Base-by-base conservation (phyloP, 2,113 vertebrate genomes). In the Zootoca vivipara region DNA sequence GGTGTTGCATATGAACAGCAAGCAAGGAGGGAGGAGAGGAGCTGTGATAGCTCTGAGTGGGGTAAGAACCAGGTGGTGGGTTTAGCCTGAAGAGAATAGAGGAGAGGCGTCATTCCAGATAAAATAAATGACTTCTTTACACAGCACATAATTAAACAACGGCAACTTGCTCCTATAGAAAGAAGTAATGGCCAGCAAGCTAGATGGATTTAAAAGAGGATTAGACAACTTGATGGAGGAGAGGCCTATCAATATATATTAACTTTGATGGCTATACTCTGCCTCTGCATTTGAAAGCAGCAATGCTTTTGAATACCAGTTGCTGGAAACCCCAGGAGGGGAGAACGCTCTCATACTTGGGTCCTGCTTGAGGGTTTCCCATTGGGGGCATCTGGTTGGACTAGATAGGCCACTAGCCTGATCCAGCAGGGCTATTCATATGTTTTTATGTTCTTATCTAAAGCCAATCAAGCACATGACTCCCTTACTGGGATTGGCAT, bases 51-150 rank as follows among this genome's bases (percentile, higher is more conserved):
- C 83, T 96, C 88, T 97, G 97, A 1, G 95, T 96, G 46, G 97
- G 97, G 77, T 97, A 97, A 5, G 97, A 65, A 13, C 97, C 96
- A 0, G 95, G 96, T 1, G 74, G 78, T 0, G 96, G 93, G 42
- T 94, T 96, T 83, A 96, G 85, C 93, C 97, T 97, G 74, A 92
- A 92, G 35, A 82, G 84, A 88, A 92, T 73, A 89, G 82, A 91
- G 93, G 77, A 95, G 83, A 93, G 28, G 9, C 2, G 0, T 13
- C 13, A 30, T 7, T 72, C 0, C 30, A 72, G 30, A 72, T 5
- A 30, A n/a, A 7, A 13, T 10, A 30, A 30, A 12, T n/a, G 26
- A 28, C 12, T 72, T 10, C 26, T 10, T 30, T 6, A 26, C 24
- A 70, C 24, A 70, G 8, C 2, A 28, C 69, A 69, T 52, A 52